Evolutionary conservation across 2,797 vertebrate genomes (phyloP).

Genomic region (Peromyscus nudipes): DNA sequence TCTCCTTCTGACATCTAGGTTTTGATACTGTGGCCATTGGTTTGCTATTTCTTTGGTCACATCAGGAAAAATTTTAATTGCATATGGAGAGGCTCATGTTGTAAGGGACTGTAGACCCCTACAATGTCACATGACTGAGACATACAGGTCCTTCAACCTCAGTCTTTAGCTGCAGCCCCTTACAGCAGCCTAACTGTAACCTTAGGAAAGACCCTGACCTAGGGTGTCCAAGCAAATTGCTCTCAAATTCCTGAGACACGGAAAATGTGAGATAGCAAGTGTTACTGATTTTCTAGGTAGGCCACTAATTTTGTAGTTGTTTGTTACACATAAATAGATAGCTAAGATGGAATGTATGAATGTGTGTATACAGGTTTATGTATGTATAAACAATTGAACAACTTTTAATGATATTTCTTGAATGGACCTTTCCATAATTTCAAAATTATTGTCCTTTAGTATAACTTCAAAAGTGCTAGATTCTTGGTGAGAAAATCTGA

Average conservation of each 20-base stretch:
- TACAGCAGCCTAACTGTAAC: not conserved
- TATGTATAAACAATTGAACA: not conserved
- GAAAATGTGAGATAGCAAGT: not conserved
- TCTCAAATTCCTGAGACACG: not conserved
- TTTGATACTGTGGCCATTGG: not conserved
- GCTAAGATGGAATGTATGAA: not conserved
- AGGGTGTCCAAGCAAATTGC: not conserved
- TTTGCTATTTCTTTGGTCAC: not conserved
- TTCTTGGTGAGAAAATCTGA: slow-evolving; percentile 24
- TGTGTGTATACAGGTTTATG: not conserved
- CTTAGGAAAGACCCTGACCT: not conserved
- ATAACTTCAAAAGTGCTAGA: slow-evolving; percentile 37
- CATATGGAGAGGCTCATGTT: not conserved
- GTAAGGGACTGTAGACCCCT: not conserved
- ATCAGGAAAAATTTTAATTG: not conserved
- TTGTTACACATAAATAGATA: not conserved
- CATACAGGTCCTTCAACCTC: not conserved
- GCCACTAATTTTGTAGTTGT: not conserved
- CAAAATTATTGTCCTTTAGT: slow-evolving; percentile 44
- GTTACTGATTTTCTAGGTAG: not conserved
- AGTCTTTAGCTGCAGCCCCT: not conserved
- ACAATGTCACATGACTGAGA: not conserved
- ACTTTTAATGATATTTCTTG: not conserved
- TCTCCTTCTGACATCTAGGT: not conserved
- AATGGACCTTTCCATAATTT: not conserved